A percentile compares a stretch with the other conserved stretches of the same genome.
Evolutionary conservation across 2,113 vertebrate species (phyloP).

Genomic region (Brachionichthys hirsutus): DNA sequence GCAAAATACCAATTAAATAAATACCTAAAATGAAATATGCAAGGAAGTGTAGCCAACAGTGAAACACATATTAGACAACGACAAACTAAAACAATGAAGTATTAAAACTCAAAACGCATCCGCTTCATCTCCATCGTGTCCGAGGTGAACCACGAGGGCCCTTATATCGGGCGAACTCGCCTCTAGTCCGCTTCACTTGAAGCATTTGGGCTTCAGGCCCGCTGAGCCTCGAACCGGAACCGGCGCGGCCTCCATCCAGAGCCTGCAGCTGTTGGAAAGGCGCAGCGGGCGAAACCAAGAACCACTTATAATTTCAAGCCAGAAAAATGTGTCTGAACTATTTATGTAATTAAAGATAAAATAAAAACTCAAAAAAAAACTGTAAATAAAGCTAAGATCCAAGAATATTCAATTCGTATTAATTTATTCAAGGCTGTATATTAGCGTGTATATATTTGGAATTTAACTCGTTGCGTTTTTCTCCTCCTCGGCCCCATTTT

Average conservation of each 20-base stretch:
- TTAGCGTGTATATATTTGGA: conserved; percentile 97
- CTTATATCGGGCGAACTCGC: conserved; percentile 21
- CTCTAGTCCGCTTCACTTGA: conserved; percentile 37
- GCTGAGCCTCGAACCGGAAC: too few relatives aligned
- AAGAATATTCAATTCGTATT: conserved; percentile 99
- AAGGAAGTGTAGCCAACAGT: neutral
- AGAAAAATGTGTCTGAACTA: conserved; percentile 83
- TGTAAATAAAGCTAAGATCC: conserved; percentile 99
- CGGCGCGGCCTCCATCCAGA: too few relatives aligned
- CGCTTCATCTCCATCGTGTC: conserved; percentile 4
- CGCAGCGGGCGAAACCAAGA: conserved; percentile 36
- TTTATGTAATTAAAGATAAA: conserved; percentile 98
- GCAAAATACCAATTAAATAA: conserved; percentile 4
- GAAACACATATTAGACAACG: too few relatives aligned
- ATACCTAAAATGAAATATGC: conserved; percentile 12
- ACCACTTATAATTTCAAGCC: conserved; percentile 70
- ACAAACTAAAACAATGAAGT: neutral
- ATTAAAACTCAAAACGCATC: neutral
- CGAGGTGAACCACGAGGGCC: conserved; percentile 26
- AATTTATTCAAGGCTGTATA: conserved; percentile 99
- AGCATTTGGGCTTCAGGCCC: too few relatives aligned
- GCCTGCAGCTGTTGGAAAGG: too few relatives aligned
- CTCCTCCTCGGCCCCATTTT: conserved; percentile 77
- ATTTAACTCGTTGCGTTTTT: conserved; percentile 84
- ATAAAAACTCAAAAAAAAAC: conserved; percentile 89